Conservation (phyloP, 2,888 invertebrate genomes). For the Temnothorax ravouxi region DNA sequence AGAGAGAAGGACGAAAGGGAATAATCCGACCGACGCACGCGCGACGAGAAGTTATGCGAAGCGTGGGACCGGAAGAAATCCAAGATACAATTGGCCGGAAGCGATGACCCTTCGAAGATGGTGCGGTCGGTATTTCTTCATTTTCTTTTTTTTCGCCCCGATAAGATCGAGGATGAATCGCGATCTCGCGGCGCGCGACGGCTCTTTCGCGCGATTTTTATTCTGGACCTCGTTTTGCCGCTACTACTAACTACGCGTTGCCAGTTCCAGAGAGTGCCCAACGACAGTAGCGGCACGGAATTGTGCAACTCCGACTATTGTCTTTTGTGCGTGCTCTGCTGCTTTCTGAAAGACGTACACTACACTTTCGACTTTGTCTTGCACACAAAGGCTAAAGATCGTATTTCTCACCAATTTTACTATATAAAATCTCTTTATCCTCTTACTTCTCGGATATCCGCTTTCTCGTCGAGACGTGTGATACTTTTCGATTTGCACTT, state of each 20-base stretch:
- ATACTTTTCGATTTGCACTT: not conserved
- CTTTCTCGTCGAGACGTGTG: not conserved
- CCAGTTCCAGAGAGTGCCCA: slow-evolving; percentile 73
- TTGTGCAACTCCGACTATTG: slow-evolving; percentile 66
- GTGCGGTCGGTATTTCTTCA: slow-evolving; percentile 51
- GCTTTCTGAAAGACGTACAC: slow-evolving; percentile 66
- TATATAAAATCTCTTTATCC: not conserved
- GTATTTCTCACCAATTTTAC: slow-evolving; percentile 34
- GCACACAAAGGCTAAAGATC: slow-evolving; percentile 14
- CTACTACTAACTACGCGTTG: slow-evolving; percentile 46
- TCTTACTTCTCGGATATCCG: slow-evolving; percentile 12
- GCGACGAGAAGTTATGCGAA: slow-evolving; percentile 73
- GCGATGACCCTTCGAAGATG: slow-evolving; percentile 69
- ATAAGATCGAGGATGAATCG: slow-evolving; percentile 56
- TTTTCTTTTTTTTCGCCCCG: not conserved
- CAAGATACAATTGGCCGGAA: slow-evolving; percentile 77
- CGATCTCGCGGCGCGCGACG: slow-evolving; percentile 37
- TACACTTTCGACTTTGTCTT: slow-evolving; percentile 53
- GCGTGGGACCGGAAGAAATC: slow-evolving; percentile 78
- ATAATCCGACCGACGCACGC: slow-evolving; percentile 58
- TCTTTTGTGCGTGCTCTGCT: slow-evolving; percentile 64
- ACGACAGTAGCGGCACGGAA: slow-evolving; percentile 66
- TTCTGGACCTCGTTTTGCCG: slow-evolving; percentile 53
- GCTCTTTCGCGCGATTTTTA: slow-evolving; percentile 48
- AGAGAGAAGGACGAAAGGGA: slow-evolving; percentile 39